Conservation (phyloP, 2,888 invertebrate genomes). For the Caenorhabditis sulstoni region DNA sequence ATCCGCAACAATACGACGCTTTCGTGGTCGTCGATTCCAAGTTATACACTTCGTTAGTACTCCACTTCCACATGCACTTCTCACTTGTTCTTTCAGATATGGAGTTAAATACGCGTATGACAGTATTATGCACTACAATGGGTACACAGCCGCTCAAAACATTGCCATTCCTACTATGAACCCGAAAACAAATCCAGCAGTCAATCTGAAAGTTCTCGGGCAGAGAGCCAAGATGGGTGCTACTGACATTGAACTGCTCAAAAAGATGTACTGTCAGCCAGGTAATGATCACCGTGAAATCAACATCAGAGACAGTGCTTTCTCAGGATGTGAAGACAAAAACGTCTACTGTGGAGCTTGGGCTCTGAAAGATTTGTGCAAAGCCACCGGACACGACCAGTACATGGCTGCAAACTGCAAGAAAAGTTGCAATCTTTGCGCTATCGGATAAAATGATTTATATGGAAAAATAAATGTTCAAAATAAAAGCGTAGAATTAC, state of each 20-base stretch:
- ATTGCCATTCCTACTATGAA: conserved; percentile 75
- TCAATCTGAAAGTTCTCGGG: conserved; percentile 72
- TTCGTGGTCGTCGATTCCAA: conserved; percentile 77
- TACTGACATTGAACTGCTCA: conserved; percentile 74
- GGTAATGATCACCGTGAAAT: conserved; percentile 16
- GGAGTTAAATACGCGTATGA: conserved; percentile 75
- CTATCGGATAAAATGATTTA: conserved; percentile 23
- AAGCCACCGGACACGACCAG: conserved; percentile 63
- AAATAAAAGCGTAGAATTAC: neutral
- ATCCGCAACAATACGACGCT: conserved; percentile 79
- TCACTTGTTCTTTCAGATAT: conserved; percentile 62
- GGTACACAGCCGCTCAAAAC: conserved; percentile 72
- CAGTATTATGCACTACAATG: conserved; percentile 79
- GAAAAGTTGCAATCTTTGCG: conserved; percentile 76
- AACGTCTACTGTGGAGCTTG: conserved; percentile 79
- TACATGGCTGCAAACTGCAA: conserved; percentile 75
- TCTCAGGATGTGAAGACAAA: conserved; percentile 71
- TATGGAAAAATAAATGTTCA: neutral
- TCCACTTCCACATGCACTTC: neutral
- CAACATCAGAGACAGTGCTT: neutral
- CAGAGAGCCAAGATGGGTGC: conserved; percentile 72
- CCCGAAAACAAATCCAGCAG: conserved; percentile 66
- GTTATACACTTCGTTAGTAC: conserved; percentile 71
- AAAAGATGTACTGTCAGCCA: conserved; percentile 77
- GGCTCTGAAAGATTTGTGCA: conserved; percentile 74